These are phyloP conservation scores for Catostylus mosaicus DNA, from an alignment of 30 jellyfish, hydroid and myxozoan species.

Conservation along the genomic window DNA sequence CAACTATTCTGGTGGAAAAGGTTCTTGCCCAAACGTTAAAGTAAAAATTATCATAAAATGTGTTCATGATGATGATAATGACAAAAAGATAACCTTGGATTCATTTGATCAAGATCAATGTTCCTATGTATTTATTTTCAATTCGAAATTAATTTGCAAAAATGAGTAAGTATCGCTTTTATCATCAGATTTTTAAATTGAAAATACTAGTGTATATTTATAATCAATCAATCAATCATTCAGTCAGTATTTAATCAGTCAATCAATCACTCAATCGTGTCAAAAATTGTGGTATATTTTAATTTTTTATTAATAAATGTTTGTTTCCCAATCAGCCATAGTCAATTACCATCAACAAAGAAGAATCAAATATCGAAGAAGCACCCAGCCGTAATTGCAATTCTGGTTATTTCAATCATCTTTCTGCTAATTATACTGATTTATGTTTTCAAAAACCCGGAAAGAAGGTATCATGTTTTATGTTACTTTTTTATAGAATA, in stretches of 20 bases:
- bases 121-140: conserved; percentile 23
- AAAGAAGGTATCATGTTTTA: conserved; percentile 43
- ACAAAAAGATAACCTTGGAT: background rate
- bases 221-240: too few relatives aligned
- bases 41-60: conserved; percentile 42
- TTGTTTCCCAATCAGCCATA: too few relatives aligned
- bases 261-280: too few relatives aligned
- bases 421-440: background rate
- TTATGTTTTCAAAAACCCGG: conserved; percentile 37
- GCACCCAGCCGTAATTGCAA: conserved; percentile 25
- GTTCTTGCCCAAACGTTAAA: conserved; percentile 32
- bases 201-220: too few relatives aligned
- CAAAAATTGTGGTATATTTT: too few relatives aligned
- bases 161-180: background rate
- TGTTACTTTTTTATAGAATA: background rate
- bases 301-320: too few relatives aligned
- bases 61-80: conserved; percentile 26
- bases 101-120: conserved; percentile 14
- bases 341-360: background rate
- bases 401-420: conserved; percentile 10
- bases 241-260: too few relatives aligned
- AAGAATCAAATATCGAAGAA: conserved; percentile 11
- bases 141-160: conserved; percentile 40
- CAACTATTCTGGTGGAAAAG: conserved; percentile 54
- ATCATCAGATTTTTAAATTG: too few relatives aligned